A percentile compares a stretch with the other conserved stretches of the same genome.
phyloP scores from a whole-genome alignment of 1,140 invertebrate genomes.

The Popillia japonica region DNA sequence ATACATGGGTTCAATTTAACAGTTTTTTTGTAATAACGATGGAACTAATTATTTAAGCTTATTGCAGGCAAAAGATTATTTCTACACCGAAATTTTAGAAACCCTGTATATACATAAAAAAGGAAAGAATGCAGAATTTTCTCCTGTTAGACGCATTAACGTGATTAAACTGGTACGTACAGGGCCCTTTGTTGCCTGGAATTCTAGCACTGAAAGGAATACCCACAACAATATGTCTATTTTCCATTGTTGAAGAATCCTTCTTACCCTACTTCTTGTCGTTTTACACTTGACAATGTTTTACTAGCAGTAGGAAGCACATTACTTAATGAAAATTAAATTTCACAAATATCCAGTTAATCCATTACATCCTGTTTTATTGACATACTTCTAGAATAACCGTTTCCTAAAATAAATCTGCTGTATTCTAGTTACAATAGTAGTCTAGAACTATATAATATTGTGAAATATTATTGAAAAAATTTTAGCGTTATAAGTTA shows the following conservation, averaged over 20 bases:
- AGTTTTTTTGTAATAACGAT: no score
- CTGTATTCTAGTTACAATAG: no score
- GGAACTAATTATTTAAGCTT: no score
- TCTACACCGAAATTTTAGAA: not conserved
- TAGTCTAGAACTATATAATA: no score
- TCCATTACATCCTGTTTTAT: not conserved
- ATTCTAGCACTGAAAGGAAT: slow-evolving; percentile 12
- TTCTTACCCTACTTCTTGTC: not conserved
- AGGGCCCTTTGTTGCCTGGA: slow-evolving; percentile 27
- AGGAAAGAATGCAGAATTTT: not conserved
- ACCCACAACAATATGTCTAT: slow-evolving; percentile 28
- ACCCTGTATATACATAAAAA: not conserved
- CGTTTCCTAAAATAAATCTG: no score
- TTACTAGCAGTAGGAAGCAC: not conserved
- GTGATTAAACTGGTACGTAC: slow-evolving; percentile 41
- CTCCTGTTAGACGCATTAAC: slow-evolving; percentile 35
- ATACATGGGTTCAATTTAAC: no score
- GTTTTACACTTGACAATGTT: not conserved
- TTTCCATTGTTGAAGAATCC: slow-evolving; percentile 16
- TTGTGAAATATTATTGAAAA: not conserved
- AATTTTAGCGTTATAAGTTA: slow-evolving; percentile 29
- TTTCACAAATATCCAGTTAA: not conserved
- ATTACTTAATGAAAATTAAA: slow-evolving; percentile 31
- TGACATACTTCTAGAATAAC: no score
- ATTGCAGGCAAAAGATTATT: no score